phyloP scores from a whole-genome alignment of 2,888 invertebrate genomes.

The Tortrix viridana region DNA sequence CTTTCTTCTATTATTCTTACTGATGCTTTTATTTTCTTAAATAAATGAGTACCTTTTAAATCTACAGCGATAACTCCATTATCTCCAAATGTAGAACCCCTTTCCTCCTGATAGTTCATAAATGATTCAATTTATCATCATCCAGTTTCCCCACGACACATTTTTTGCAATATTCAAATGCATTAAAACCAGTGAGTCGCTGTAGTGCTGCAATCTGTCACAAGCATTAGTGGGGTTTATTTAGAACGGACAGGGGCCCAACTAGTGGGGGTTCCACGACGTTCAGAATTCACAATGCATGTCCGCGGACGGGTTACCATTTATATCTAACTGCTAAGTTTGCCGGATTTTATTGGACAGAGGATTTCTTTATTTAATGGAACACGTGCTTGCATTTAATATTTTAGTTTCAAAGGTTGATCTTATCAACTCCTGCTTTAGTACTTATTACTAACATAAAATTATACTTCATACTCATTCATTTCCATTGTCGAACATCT shows the following conservation, averaged over 20 bases:
- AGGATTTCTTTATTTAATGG: conserved; percentile 32
- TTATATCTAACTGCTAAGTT: conserved; percentile 33
- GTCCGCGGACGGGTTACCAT: conserved; percentile 25
- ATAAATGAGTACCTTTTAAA: too few relatives aligned
- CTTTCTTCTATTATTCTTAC: too few relatives aligned
- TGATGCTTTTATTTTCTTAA: too few relatives aligned
- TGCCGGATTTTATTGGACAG: conserved; percentile 22
- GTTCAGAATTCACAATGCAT: conserved; percentile 12
- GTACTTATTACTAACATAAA: too few relatives aligned
- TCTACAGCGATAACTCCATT: background rate
- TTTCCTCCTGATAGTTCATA: conserved; percentile 10
- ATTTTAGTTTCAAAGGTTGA: background rate
- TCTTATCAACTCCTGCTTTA: background rate
- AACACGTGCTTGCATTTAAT: conserved; percentile 21
- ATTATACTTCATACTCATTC: too few relatives aligned
- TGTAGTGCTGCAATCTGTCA: conserved; percentile 35
- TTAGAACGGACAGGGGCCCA: conserved; percentile 20
- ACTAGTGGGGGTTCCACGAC: conserved; percentile 17
- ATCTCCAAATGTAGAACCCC: background rate
- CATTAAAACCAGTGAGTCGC: conserved; percentile 35
- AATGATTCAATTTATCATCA: conserved; percentile 22
- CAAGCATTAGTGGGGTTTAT: conserved; percentile 26
- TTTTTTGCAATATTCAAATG: conserved; percentile 25
- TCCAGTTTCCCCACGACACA: conserved; percentile 15
- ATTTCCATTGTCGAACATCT: too few relatives aligned